These are phyloP conservation scores for Sciaenops ocellatus DNA, from an alignment of 2,797 vertebrate genomes.

Conservation along the genomic window DNA sequence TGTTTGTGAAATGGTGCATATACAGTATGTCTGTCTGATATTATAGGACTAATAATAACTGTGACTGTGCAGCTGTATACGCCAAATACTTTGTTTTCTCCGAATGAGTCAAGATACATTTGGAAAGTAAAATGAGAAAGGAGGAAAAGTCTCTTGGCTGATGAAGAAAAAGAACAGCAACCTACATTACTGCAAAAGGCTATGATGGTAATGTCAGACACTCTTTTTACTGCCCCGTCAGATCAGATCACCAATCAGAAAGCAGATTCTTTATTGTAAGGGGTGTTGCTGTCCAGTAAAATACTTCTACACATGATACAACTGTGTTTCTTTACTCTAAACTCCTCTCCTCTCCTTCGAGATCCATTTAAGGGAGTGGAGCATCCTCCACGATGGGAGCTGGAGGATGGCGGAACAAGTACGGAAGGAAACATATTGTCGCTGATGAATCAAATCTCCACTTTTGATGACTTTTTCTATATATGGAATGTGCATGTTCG, in stretches of 20 bases:
- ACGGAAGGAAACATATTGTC: background rate
- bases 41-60: slow-evolving; percentile 15
- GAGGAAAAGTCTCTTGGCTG: background rate
- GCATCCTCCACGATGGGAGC: background rate
- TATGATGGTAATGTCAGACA: background rate
- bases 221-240: background rate
- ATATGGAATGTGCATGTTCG: too few relatives aligned
- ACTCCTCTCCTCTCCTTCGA: background rate
- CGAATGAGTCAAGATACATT: background rate
- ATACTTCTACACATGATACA: background rate
- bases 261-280: background rate
- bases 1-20: slow-evolving; percentile 6
- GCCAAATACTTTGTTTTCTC: background rate
- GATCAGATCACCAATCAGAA: background rate
- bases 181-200: background rate
- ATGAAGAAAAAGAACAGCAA: background rate
- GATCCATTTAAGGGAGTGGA: background rate
- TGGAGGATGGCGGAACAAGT: too few relatives aligned
- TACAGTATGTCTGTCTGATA: slow-evolving; percentile 7
- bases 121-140: background rate
- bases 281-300: background rate
- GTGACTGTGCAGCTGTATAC: background rate
- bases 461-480: too few relatives aligned
- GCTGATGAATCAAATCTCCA: too few relatives aligned
- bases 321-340: background rate